Percentiles rank a stretch among this genome's conserved stretches.
These are phyloP conservation scores for Diarsia mendica DNA, from an alignment of 2,888 invertebrate genomes.

Conservation along the genomic window DNA sequence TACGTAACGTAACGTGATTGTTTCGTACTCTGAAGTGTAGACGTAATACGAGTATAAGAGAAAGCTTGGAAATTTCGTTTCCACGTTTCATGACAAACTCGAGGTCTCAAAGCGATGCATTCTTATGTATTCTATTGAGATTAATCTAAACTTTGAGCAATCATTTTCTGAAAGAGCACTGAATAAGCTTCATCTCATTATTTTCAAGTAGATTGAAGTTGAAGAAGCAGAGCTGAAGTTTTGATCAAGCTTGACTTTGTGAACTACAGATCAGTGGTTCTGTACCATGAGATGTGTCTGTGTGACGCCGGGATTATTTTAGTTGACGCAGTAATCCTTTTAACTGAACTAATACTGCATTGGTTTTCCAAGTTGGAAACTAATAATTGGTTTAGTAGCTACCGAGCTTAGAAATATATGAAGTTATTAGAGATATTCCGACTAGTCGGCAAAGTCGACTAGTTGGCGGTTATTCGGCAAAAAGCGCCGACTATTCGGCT, in stretches of 20 bases:
- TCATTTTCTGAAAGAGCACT: neutral
- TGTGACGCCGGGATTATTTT: neutral
- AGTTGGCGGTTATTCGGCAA: too few species aligned
- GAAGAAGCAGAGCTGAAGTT: neutral
- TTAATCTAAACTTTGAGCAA: constrained; percentile 8
- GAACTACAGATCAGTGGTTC: constrained; percentile 19
- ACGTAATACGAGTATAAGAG: neutral
- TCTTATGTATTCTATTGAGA: neutral
- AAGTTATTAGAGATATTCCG: neutral
- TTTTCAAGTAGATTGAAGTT: constrained; percentile 9
- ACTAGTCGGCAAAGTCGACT: too few species aligned
- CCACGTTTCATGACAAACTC: neutral
- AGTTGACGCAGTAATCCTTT: neutral
- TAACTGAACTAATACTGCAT: neutral
- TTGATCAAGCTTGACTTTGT: neutral
- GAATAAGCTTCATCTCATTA: constrained; percentile 1
- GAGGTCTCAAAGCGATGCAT: neutral
- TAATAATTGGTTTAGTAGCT: neutral
- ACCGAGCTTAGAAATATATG: neutral
- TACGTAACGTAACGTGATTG: too few species aligned
- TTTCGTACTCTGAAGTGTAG: too few species aligned
- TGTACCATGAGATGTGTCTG: neutral
- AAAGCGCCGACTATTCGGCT: too few species aligned
- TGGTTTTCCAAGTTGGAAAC: neutral
- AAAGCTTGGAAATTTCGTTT: neutral